Conservation (phyloP, 2,888 invertebrate genomes). For the Lasioglossum leucozonium region DNA sequence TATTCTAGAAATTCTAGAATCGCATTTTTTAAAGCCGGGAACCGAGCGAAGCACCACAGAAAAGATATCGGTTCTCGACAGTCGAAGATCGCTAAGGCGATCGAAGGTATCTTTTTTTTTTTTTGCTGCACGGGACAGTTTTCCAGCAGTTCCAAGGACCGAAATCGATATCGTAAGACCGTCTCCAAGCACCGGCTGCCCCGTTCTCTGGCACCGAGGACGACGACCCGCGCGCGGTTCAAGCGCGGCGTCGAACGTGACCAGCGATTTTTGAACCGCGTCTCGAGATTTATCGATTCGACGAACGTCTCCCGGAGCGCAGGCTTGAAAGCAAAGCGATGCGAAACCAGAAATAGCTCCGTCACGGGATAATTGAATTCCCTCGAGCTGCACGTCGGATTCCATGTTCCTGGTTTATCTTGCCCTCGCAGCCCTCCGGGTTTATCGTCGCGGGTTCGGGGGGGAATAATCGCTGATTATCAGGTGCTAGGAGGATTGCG, state of each 20-base stretch:
- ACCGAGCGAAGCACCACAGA: not conserved
- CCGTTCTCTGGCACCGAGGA: not conserved
- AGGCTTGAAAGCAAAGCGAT: slow-evolving; percentile 22
- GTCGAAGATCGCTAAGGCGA: not conserved
- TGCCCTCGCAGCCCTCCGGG: not conserved
- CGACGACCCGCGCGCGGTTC: slow-evolving; percentile 18
- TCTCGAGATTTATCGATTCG: slow-evolving; percentile 55
- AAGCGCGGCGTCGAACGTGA: slow-evolving; percentile 36
- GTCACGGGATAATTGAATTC: slow-evolving; percentile 27
- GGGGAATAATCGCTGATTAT: slow-evolving; percentile 1
- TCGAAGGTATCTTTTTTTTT: not conserved
- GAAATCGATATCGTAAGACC: not conserved
- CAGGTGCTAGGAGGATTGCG: not conserved
- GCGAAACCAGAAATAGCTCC: slow-evolving; percentile 40
- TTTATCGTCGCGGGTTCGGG: not conserved
- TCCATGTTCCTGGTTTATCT: not conserved
- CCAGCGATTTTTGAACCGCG: slow-evolving; percentile 32
- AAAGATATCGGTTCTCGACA: too few species aligned
- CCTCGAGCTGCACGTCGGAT: not conserved
- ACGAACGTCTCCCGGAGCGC: slow-evolving; percentile 24
- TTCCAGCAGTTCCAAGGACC: not conserved
- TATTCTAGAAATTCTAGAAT: too few species aligned
- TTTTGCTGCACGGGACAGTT: not conserved
- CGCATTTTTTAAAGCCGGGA: too few species aligned
- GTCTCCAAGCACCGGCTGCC: not conserved